Base-by-base conservation (phyloP, 1,140 invertebrate genomes). In the Bombus vancouverensis region DNA sequence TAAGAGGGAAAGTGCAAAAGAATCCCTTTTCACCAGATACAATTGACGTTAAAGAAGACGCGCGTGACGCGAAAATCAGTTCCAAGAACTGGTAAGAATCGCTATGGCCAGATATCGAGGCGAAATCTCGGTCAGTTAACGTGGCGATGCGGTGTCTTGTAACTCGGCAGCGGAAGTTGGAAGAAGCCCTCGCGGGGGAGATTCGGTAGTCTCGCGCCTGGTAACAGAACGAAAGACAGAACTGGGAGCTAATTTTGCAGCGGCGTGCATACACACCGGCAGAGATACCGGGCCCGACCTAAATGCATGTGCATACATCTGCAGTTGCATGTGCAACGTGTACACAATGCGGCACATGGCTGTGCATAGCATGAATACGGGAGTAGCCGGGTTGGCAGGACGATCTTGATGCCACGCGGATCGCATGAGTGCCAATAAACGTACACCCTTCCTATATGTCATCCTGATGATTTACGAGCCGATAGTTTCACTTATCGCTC, bases 211-310 rank as follows among this genome's bases (percentile, higher is more conserved):
- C n/a, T 47, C 66, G 47, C 42, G 65, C 25, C 62, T 62, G 81
- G 72, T 88, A 90, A 90, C 79, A 78, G 76, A 80, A 81, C 68
- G 81, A 83, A 65, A 83, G 28, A n/a, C 39, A 13, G 83, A 86
- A 82, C 82, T 37, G 53, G 37, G 37, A 73, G 39, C 72, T 90
- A 90, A 88, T 86, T 90, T 88, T 88, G 87, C 81, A 73, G 66
- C 62, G 53, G 81, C 70, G 68, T 47, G 71, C 78, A 72, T 82
- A 72, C 76, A 28, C 68, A 44, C n/a, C 37, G 34, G 10, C 47
- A 28, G 44, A 90, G 77, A 76, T 72, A 81, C 57, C 65, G 34
- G 28, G 42, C 28, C 53, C 77, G 81, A 89, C 59, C 53, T 42
- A 77, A 90, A 89, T 81, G 86, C 78, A 81, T 73, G 79, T 85